These are phyloP conservation scores for Globodera ellingtonae DNA, from an alignment of 1,140 invertebrate species.

Conservation along the genomic window DNA sequence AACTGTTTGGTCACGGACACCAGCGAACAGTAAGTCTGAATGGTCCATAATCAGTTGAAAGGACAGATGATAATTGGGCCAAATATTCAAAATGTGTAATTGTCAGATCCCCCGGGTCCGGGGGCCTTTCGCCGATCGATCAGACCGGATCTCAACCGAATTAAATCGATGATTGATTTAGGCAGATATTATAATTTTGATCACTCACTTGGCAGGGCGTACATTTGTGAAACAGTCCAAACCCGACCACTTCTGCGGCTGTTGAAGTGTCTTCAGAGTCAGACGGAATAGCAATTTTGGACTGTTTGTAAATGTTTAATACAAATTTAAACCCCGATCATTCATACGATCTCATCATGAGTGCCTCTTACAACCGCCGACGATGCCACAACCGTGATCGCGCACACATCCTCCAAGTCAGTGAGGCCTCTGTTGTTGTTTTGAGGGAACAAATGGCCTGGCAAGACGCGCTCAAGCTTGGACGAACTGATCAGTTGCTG, in stretches of 20 bases:
- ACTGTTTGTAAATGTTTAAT: neutral
- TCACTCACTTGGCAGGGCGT: slow-evolving; percentile 34
- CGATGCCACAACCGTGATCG: slow-evolving; percentile 42
- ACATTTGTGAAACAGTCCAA: slow-evolving; percentile 41
- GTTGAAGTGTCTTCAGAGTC: neutral
- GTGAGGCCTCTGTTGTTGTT: slow-evolving; percentile 48
- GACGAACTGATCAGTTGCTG: neutral
- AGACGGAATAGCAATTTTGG: neutral
- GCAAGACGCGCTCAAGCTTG: neutral
- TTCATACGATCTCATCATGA: neutral
- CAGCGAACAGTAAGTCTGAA: slow-evolving; percentile 31
- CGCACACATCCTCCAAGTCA: slow-evolving; percentile 39
- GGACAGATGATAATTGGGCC: neutral
- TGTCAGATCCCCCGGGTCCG: neutral
- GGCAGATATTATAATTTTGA: neutral
- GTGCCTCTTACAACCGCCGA: slow-evolving; percentile 7
- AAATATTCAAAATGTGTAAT: neutral
- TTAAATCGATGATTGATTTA: slow-evolving; percentile 1
- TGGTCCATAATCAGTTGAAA: slow-evolving; percentile 13
- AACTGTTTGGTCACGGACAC: slow-evolving; percentile 33
- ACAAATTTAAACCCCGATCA: neutral
- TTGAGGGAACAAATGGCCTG: slow-evolving; percentile 39
- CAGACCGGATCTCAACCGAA: neutral
- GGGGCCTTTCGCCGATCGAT: too few relatives aligned
- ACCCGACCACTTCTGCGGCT: slow-evolving; percentile 27